These are phyloP conservation scores for Hippocampus abdominalis DNA, from an alignment of 2,113 vertebrate species.

Conservation along the genomic window DNA sequence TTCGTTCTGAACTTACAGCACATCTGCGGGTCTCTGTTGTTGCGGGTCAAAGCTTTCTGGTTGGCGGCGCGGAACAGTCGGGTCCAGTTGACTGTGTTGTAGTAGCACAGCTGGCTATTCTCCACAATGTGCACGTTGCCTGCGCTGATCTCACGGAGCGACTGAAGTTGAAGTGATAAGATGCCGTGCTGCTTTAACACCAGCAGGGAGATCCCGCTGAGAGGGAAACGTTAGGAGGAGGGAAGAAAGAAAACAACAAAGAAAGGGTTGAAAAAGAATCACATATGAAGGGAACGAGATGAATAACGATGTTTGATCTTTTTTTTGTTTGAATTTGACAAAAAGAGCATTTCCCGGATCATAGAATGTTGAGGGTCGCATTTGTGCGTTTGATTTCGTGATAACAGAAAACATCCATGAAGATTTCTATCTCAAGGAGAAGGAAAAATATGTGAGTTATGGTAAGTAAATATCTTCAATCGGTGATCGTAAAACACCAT, in stretches of 20 bases:
- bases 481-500: too few species aligned
- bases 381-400: too few species aligned
- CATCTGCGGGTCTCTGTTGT: slow-evolving; percentile 84
- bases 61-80: slow-evolving; percentile 83
- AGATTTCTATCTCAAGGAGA: too few species aligned
- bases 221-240: slow-evolving; percentile 16
- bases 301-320: background rate
- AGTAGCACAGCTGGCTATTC: slow-evolving; percentile 93
- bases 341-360: background rate
- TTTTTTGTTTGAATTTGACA: background rate
- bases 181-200: slow-evolving; percentile 95
- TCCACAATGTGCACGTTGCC: slow-evolving; percentile 95
- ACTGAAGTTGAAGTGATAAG: slow-evolving; percentile 90
- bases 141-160: slow-evolving; percentile 91
- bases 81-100: slow-evolving; percentile 95
- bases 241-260: slow-evolving; percentile 17
- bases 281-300: background rate
- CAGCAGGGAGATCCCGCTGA: slow-evolving; percentile 92
- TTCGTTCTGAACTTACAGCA: slow-evolving; percentile 82
- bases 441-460: too few species aligned
- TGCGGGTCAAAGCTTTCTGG: slow-evolving; percentile 87
- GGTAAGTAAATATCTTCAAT: too few species aligned
- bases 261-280: background rate
- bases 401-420: too few species aligned
- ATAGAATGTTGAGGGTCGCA: too few species aligned